Percentiles rank a stretch among this genome's conserved stretches.
These are phyloP conservation scores for Liasis olivaceus DNA, from an alignment of 2,797 vertebrate genomes.

Conservation along the genomic window DNA sequence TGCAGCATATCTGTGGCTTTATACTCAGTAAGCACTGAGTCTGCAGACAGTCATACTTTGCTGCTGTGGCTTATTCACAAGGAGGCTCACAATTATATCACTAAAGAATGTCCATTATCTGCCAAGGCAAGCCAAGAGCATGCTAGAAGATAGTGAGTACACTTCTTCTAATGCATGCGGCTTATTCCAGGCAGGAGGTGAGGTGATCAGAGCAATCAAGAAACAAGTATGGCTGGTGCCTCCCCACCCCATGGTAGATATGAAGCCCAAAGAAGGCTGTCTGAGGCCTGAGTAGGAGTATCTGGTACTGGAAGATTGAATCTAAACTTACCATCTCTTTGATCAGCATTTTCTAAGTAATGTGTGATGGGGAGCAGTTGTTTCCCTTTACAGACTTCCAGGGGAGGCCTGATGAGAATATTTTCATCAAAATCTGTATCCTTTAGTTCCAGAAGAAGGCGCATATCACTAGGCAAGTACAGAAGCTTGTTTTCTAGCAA, in stretches of 20 bases:
- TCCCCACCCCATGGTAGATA: background rate
- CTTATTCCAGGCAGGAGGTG: background rate
- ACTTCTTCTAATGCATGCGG: background rate
- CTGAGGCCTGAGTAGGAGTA: background rate
- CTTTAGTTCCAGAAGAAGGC: conserved; percentile 57
- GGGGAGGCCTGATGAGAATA: conserved; percentile 66
- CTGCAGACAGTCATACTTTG: background rate
- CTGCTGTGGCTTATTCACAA: background rate
- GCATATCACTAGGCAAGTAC: conserved; percentile 63
- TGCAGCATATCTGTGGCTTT: background rate
- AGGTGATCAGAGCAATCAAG: background rate
- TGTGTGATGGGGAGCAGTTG: conserved; percentile 60
- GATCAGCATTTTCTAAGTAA: conserved; percentile 66
- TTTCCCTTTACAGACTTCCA: conserved; percentile 71
- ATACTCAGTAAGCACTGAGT: background rate
- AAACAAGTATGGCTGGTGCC: background rate
- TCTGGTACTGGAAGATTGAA: background rate
- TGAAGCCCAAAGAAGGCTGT: background rate
- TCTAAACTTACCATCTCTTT: conserved; percentile 70
- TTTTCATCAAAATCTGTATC: conserved; percentile 72
- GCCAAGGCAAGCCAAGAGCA: too few species aligned
- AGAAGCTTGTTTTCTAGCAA: conserved; percentile 68
- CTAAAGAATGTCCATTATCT: background rate
- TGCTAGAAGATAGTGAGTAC: background rate
- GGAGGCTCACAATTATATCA: background rate